Evolutionary conservation across 2,888 invertebrate genomes (phyloP), one percentile per base, ranked within the genome.

Genomic region (Terebella lapidaria): DNA sequence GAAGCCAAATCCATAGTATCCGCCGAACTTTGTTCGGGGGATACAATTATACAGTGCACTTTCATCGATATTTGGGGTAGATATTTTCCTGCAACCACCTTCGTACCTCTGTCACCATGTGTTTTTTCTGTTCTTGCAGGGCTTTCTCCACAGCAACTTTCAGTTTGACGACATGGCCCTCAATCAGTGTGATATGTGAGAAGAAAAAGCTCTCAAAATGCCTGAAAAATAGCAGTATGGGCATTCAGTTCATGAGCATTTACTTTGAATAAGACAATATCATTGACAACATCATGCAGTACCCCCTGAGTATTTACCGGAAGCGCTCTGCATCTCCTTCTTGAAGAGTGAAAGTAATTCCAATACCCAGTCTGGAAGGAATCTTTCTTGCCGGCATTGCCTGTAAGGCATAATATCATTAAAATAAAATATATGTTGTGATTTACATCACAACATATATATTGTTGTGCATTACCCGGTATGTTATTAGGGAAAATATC

Each of bases 61-160:
- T n/a, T n/a, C n/a, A n/a, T n/a, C n/a, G n/a, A n/a, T n/a, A n/a
- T n/a, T n/a, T n/a, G n/a, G n/a, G n/a, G n/a, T n/a, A n/a, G n/a
- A n/a, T n/a, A n/a, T n/a, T n/a, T n/a, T n/a, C n/a, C n/a, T n/a
- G n/a, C n/a, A n/a, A n/a, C n/a, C n/a, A n/a, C n/a, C n/a, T n/a
- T n/a, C n/a, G n/a, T 51, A 57, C 85, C 70, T 84, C 81, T 82
- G 86, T 84, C 55, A 84, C 69, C 28, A 83, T 82, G 15, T 83
- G 75, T 71, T 85, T 84, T 46, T 75, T 75, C 53, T 74, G 72
- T 67, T 82, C 83, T 60, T 82, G 78, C 58, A 88, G 89, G 0
- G 89, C 89, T 4, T 84, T 80, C 72, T 89, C 85, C 0, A 88
- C 86, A 3, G 86, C 85, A 47, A 86, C 80, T 2, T 89, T 85